Evolutionary conservation across 2,797 vertebrate species (phyloP).

Genomic region (Eospalax fontanierii): DNA sequence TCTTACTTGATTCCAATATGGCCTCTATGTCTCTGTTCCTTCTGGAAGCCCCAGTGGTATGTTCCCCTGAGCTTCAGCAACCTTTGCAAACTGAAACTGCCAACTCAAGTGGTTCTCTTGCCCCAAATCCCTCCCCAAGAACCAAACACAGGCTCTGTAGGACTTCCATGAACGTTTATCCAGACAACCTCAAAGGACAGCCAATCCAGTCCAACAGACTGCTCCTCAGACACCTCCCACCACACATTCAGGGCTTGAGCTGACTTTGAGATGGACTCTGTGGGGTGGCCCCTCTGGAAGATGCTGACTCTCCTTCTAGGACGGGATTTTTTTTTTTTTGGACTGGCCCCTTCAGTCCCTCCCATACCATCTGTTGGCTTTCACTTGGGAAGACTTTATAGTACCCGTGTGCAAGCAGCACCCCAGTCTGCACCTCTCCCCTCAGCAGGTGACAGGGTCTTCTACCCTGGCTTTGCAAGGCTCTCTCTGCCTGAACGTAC

Average conservation of each 20-base stretch:
- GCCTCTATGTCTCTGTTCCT: neutral
- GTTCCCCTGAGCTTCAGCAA: neutral
- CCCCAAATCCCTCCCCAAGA: neutral
- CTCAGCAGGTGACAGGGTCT: neutral
- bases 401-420: rapidly evolving
- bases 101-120: neutral
- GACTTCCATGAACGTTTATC: rapidly evolving
- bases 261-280: rapidly evolving
- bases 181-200: neutral
- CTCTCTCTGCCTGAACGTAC: neutral
- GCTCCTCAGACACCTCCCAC: neutral
- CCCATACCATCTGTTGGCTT: neutral
- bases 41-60: neutral
- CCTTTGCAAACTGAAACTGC: neutral
- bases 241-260: rapidly evolving
- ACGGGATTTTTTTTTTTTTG: neutral
- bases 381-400: neutral
- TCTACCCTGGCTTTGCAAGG: neutral
- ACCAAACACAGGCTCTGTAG: neutral
- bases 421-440: neutral
- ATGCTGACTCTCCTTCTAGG: neutral
- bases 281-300: neutral
- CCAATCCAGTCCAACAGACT: rapidly evolving
- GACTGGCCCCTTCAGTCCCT: too few relatives aligned
- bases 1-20: rapidly evolving